A percentile compares a stretch with the other conserved stretches of the same genome.
phyloP scores from a whole-genome alignment of 2,113 vertebrate genomes.

The Lepus timidus region DNA sequence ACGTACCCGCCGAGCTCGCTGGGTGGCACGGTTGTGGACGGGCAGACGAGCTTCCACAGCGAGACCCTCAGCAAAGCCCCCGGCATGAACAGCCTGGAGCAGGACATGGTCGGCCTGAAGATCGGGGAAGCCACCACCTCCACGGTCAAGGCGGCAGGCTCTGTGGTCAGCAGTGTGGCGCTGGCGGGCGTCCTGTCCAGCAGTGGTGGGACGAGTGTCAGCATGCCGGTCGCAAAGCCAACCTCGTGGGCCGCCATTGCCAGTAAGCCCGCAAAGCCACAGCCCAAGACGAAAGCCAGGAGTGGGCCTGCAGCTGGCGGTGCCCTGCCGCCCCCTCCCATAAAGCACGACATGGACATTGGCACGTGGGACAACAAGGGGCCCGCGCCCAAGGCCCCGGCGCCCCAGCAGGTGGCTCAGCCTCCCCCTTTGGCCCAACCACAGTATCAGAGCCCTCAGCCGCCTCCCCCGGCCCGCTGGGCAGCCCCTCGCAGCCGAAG shows the following conservation, averaged over 20 bases:
- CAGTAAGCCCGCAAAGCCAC: constrained; percentile 96
- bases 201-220: constrained; percentile 91
- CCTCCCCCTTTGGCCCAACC: constrained; percentile 91
- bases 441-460: constrained; percentile 93
- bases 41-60: constrained; percentile 96
- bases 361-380: constrained; percentile 98
- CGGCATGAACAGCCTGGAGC: constrained; percentile 97
- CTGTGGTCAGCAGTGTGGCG: constrained; percentile 92
- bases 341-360: constrained; percentile 99
- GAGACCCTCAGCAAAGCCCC: constrained; percentile 96
- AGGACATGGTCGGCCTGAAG: constrained; percentile 97
- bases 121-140: constrained; percentile 93
- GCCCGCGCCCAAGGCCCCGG: constrained; percentile 92
- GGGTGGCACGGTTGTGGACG: constrained; percentile 96
- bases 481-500: constrained; percentile 96
- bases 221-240: constrained; percentile 94
- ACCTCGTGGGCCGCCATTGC: constrained; percentile 98
- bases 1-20: constrained; percentile 96
- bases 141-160: constrained; percentile 94
- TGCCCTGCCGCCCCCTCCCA: constrained; percentile 93
- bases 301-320: constrained; percentile 91
- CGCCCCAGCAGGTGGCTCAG: constrained; percentile 89
- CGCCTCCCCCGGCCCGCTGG: constrained; percentile 95
- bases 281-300: constrained; percentile 95
- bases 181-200: constrained; percentile 91